Conservation (phyloP, 2,888 invertebrate genomes). For the Pseudococcus longispinus region DNA sequence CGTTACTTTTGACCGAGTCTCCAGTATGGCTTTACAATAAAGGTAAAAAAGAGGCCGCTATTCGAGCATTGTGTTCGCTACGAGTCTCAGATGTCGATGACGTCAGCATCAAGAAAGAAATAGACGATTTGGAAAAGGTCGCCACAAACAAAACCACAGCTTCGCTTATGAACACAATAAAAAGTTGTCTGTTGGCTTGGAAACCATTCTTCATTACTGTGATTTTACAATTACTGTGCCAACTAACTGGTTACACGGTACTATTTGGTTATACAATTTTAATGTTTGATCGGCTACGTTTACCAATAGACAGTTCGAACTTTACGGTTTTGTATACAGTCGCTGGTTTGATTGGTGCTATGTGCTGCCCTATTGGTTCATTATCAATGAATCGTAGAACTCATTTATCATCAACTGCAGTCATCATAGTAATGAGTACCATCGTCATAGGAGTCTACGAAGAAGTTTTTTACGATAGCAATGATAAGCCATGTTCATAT, state of each 20-base stretch:
- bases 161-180: background rate
- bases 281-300: background rate
- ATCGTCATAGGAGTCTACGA: background rate
- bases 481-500: background rate
- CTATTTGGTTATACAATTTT: background rate
- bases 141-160: background rate
- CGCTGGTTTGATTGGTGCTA: background rate
- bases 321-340: background rate
- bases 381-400: background rate
- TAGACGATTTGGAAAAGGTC: background rate
- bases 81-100: background rate
- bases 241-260: background rate
- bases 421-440: background rate
- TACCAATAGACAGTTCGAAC: background rate
- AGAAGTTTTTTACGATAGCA: background rate
- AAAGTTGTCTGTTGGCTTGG: background rate
- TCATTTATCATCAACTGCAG: background rate
- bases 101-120: background rate
- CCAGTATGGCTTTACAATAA: constrained; percentile 50
- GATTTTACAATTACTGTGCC: background rate
- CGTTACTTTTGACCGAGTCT: constrained; percentile 51
- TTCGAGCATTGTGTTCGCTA: background rate
- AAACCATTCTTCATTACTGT: background rate
- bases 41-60: background rate
- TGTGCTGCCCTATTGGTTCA: background rate